Evolutionary conservation across 2,888 invertebrate species (phyloP).

Genomic region (Eristalis tenax): DNA sequence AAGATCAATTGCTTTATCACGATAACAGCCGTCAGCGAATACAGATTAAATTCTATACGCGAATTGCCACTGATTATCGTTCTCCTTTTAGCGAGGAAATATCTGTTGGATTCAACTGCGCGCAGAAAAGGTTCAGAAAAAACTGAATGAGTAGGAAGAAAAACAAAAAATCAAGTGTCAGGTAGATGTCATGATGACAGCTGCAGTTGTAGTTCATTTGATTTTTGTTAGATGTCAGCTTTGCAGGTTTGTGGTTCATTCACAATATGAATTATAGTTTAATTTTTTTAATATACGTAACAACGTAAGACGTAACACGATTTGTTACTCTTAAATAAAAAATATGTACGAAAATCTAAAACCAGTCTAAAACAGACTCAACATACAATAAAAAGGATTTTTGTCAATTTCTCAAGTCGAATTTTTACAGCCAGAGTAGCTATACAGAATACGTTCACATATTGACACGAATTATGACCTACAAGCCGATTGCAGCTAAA

Average conservation of each 20-base stretch:
- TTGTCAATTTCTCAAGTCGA: too few relatives aligned
- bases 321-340: too few relatives aligned
- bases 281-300: background rate
- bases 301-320: too few relatives aligned
- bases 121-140: constrained; percentile 54
- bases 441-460: too few relatives aligned
- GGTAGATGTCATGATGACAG: constrained; percentile 52
- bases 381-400: too few relatives aligned
- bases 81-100: background rate
- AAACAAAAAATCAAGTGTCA: constrained; percentile 52
- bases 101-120: constrained; percentile 31
- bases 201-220: background rate
- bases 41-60: constrained; percentile 1
- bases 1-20: background rate
- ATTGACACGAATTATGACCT: too few relatives aligned
- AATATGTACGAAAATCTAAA: too few relatives aligned
- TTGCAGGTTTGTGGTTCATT: background rate
- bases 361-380: too few relatives aligned
- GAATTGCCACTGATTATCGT: background rate
- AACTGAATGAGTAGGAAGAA: constrained; percentile 37
- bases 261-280: background rate
- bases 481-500: too few relatives aligned
- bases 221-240: constrained; percentile 4
- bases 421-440: too few relatives aligned
- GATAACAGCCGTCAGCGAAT: background rate